Conservation (phyloP, 2,888 invertebrate species). For the Anorthoa munda region DNA sequence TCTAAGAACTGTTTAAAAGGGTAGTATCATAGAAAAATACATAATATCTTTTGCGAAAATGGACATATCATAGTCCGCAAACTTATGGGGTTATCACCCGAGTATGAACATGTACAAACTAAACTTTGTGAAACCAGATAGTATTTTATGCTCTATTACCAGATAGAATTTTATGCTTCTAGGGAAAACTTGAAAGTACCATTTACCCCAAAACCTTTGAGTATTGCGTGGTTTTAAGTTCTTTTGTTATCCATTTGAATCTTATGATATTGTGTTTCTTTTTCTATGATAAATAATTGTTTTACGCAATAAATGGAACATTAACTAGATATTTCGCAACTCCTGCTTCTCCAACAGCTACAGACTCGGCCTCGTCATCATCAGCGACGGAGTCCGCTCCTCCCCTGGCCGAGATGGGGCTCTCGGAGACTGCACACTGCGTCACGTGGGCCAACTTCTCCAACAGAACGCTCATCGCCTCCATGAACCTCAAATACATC, state of each 20-base stretch:
- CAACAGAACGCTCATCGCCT: constrained; percentile 95
- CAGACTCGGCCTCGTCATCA: constrained; percentile 73
- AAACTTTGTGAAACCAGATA: background rate
- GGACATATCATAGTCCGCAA: background rate
- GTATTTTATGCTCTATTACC: background rate
- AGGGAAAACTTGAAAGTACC: no score
- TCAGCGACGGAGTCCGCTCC: constrained; percentile 88
- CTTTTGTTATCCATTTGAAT: no score
- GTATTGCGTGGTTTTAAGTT: no score
- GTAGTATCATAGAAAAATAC: no score
- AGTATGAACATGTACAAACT: background rate
- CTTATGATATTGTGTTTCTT: no score
- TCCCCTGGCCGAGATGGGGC: constrained; percentile 94
- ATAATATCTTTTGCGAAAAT: no score
- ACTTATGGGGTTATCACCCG: no score
- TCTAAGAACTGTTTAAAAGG: no score
- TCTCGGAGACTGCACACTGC: constrained; percentile 96
- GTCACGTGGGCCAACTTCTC: constrained; percentile 95
- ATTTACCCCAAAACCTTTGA: no score
- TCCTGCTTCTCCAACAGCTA: constrained; percentile 43
- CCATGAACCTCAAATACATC: constrained; percentile 97
- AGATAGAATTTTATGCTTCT: no score
- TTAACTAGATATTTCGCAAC: background rate
- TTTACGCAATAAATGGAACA: background rate
- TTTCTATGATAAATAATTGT: background rate